Evolutionary conservation across 2,113 vertebrate species (phyloP).

Genomic region (Tretioscincus oriximinensis): DNA sequence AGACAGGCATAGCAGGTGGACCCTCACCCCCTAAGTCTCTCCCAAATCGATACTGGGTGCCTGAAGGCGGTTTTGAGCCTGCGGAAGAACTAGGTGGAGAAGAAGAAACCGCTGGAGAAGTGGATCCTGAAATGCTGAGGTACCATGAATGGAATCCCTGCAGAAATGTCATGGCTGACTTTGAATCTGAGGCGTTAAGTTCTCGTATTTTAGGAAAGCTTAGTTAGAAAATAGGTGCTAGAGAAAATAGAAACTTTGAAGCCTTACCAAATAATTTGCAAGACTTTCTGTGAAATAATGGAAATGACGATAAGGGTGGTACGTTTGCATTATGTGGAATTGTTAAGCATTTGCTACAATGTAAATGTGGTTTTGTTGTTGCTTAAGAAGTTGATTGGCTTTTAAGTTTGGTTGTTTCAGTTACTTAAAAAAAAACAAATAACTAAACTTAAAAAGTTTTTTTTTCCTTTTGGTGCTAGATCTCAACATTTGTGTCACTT

Average conservation of each 20-base stretch:
- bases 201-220: not conserved
- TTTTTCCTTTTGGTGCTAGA: not conserved
- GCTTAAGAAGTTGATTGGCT: not conserved
- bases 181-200: not conserved
- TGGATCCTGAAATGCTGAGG: conserved; percentile 30
- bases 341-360: not conserved
- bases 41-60: conserved; percentile 11
- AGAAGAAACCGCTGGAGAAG: conserved; percentile 22
- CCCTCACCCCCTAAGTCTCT: not conserved
- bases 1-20: conserved; percentile 51
- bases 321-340: not conserved
- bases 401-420: not conserved
- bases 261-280: not conserved
- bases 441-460: not conserved
- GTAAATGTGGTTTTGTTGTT: not conserved
- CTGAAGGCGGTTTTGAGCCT: conserved; percentile 15
- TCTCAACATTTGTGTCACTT: too few species aligned
- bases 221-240: not conserved
- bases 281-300: too few species aligned
- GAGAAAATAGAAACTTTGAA: not conserved
- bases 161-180: not conserved
- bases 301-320: too few species aligned
- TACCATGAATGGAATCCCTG: not conserved
- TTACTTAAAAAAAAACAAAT: not conserved
- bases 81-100: conserved; percentile 15